Base-by-base conservation (phyloP, 2,113 vertebrate genomes). In the Myocastor coypus region DNA sequence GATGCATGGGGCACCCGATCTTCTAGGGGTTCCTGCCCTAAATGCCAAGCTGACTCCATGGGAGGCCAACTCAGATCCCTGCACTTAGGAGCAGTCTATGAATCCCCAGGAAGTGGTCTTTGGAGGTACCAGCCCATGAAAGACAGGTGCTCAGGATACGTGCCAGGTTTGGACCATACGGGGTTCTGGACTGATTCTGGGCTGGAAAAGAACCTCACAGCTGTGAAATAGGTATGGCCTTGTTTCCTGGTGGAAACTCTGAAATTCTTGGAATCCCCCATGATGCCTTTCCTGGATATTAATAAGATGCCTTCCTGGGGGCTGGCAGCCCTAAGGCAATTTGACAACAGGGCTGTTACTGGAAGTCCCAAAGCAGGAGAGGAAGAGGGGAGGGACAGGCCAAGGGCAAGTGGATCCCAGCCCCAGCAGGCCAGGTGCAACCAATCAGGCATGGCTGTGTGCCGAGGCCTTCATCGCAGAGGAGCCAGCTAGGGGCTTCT, bases 141-240 rank as follows among this genome's bases (percentile, higher is more conserved):
- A 80, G 75, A 26, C 30, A 0, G 42, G 5, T 9, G 0, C 42
- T 2, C 5, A 64, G 73, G 32, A 64, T 42, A 32, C 13, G 4
- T 0, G 16, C 9, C 16, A 17, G 73, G 22, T 1, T 0, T 2
- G 13, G 63, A 34, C 46, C 10, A 30, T 3, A 1, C 9, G 4
- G 61, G 59, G 28, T 3, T 9, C 75, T 13, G 42, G 59, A 4
- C 5, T 16, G 73, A 50, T 42, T 59, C 5, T 9, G 59, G 14
- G 55, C n/a, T 28, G 40, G 52, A 13, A 7, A 40, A 83, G n/a
- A n/a, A 61, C n/a, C 4, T 3, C 28, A 7, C 14, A 0, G 24
- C 82, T 30, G 57, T 30, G 82, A 42, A 17, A 63, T 5, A 28
- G 10, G 28, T 8, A 42, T 6, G 82, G 57, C 82, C 37, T 40